Percentiles rank a stretch among this genome's conserved stretches.
Evolutionary conservation across 2,797 vertebrate genomes (phyloP).

Genomic region (Enteromius mattozi): DNA sequence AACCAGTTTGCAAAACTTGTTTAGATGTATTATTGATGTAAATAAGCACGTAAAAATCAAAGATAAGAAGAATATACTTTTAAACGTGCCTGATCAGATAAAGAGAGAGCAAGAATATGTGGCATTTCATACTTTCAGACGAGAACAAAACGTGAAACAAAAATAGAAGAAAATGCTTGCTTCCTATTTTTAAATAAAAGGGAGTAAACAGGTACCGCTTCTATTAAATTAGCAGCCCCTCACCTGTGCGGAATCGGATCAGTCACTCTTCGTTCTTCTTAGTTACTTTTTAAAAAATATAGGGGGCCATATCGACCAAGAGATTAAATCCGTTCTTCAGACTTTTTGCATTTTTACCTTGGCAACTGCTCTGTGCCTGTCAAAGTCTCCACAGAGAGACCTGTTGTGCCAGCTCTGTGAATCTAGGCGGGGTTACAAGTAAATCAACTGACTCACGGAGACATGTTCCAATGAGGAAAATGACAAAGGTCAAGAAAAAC

Average conservation of each 20-base stretch:
- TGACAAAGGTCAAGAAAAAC: neutral
- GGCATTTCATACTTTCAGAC: neutral
- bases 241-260: neutral
- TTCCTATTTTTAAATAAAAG: neutral
- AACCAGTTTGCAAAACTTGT: neutral
- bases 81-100: neutral
- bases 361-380: neutral
- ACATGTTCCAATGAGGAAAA: neutral
- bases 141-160: neutral
- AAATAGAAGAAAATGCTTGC: neutral
- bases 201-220: neutral
- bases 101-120: neutral
- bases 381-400: constrained; percentile 8
- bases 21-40: neutral
- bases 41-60: neutral
- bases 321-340: neutral
- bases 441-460: neutral
- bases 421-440: constrained; percentile 23
- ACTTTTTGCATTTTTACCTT: neutral
- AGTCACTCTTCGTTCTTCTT: neutral
- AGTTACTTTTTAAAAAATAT: neutral
- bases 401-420: neutral
- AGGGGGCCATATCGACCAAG: neutral
- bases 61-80: neutral
- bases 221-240: neutral